Percentiles rank a stretch among this genome's conserved stretches.
Conservation (phyloP, 2,797 vertebrate genomes). For the Sebastes kiyomatsui region DNA sequence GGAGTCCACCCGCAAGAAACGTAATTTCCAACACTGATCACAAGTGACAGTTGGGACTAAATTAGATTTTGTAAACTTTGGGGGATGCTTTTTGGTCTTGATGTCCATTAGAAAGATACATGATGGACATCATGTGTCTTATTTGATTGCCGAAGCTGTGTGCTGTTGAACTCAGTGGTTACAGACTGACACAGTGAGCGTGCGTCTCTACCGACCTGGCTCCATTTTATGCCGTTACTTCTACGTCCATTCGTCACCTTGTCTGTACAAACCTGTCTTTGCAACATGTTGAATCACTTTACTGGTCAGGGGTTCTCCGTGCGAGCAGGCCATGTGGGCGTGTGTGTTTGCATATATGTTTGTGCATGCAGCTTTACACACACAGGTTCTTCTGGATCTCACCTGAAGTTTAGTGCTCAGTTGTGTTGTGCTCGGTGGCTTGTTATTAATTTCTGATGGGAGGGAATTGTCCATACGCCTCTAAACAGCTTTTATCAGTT, state of each 20-base stretch:
- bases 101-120: neutral
- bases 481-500: constrained; percentile 34
- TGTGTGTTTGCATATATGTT: constrained; percentile 10
- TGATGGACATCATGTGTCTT: neutral
- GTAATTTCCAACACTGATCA: neutral
- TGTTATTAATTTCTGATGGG: constrained; percentile 14
- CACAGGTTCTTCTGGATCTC: constrained; percentile 1
- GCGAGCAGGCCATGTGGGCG: neutral
- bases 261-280: constrained; percentile 25
- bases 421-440: neutral
- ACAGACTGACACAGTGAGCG: neutral
- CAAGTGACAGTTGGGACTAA: neutral
- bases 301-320: neutral
- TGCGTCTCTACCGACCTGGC: constrained; percentile 5
- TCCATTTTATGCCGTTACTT: constrained; percentile 30
- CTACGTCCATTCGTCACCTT: constrained; percentile 15
- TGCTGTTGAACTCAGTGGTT: neutral
- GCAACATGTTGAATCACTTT: constrained; percentile 27
- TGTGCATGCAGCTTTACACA: neutral
- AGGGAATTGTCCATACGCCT: constrained; percentile 20
- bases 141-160: constrained; percentile 2
- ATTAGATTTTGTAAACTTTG: neutral
- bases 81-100: neutral
- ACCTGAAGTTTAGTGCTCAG: neutral
- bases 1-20: too few relatives aligned